Conservation (phyloP, 2,797 vertebrate species). For the Acanthopagrus latus region DNA sequence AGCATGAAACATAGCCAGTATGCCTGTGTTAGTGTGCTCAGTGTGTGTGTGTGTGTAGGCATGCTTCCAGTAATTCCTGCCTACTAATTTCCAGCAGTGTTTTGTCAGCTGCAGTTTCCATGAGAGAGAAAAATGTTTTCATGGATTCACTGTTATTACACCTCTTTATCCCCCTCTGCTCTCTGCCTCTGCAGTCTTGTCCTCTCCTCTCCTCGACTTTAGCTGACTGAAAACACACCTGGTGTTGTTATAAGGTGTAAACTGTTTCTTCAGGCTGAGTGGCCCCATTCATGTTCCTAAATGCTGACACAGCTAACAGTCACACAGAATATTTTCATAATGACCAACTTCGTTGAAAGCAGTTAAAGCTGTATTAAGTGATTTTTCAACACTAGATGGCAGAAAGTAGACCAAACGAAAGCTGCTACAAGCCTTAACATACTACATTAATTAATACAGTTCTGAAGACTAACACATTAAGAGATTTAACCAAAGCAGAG, state of each 20-base stretch:
- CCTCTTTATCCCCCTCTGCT: slow-evolving; percentile 63
- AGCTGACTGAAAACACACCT: slow-evolving; percentile 73
- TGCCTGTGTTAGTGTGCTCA: slow-evolving; percentile 16
- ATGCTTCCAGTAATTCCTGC: slow-evolving; percentile 68
- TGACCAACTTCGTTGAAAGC: slow-evolving; percentile 33
- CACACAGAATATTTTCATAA: slow-evolving; percentile 32
- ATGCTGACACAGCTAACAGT: slow-evolving; percentile 63
- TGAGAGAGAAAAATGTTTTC: slow-evolving; percentile 76
- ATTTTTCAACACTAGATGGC: slow-evolving; percentile 29
- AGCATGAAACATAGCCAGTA: slow-evolving; percentile 33
- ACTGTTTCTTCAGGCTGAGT: slow-evolving; percentile 68
- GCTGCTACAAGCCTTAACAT: not conserved
- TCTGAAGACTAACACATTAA: not conserved
- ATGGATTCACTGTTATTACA: slow-evolving; percentile 69
- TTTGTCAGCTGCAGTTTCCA: slow-evolving; percentile 79
- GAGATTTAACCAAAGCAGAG: not conserved
- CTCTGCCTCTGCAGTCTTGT: slow-evolving; percentile 18
- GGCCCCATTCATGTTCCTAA: slow-evolving; percentile 65
- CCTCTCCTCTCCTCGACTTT: slow-evolving; percentile 37
- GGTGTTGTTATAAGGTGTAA: slow-evolving; percentile 64
- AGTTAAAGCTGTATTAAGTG: slow-evolving; percentile 18
- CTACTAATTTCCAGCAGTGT: slow-evolving; percentile 73
- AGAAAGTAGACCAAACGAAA: slow-evolving; percentile 21
- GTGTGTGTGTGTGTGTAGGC: slow-evolving; percentile 54
- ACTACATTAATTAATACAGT: not conserved